phyloP scores from a whole-genome alignment of 1,140 invertebrate species.

The Zeugodacus cucurbitae region DNA sequence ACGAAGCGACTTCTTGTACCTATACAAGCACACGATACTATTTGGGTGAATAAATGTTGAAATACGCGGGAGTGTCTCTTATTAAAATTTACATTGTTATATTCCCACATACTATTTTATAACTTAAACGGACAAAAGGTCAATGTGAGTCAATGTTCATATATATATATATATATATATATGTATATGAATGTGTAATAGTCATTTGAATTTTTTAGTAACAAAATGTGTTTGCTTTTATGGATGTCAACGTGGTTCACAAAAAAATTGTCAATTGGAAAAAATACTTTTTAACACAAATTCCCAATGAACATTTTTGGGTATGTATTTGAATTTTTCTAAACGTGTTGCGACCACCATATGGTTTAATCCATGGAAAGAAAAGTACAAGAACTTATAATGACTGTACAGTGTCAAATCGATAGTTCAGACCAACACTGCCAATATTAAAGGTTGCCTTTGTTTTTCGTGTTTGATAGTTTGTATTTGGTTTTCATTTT shows the following conservation, averaged over 20 bases:
- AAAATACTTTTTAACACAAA: not conserved
- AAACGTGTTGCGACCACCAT: not conserved
- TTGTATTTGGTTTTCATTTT: not conserved
- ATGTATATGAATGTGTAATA: not conserved
- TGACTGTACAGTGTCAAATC: not conserved
- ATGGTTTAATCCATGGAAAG: not conserved
- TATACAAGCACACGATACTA: not conserved
- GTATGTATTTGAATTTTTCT: not conserved
- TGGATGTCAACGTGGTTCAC: not conserved
- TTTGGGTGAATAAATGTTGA: not conserved
- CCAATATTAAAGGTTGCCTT: not conserved
- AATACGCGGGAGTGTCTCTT: not conserved
- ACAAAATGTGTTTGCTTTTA: not conserved
- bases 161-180: not conserved
- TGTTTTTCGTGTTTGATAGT: not conserved
- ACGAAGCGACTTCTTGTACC: not conserved
- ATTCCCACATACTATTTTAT: not conserved
- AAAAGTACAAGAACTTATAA: not conserved
- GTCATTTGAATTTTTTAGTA: not conserved
- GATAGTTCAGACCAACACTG: not conserved
- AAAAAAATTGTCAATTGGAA: not conserved
- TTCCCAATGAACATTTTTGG: not conserved
- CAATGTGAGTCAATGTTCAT: not conserved
- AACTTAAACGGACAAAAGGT: not conserved
- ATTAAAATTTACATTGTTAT: not conserved